Conservation (phyloP, 2,113 vertebrate species). For the Vidua macroura region DNA sequence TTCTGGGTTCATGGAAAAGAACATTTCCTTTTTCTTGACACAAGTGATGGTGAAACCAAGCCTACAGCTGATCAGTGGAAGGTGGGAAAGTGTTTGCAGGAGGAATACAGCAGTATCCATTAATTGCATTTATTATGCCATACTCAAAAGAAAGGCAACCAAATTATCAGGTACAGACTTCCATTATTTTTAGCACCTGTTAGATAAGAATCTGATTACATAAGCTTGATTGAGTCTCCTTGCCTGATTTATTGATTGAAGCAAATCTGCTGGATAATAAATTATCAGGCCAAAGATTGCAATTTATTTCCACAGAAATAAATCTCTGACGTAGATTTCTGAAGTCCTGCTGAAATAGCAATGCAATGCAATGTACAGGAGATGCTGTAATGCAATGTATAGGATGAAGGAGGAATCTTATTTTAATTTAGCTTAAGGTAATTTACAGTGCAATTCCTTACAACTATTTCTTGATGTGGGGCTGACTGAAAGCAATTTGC, state of each 20-base stretch:
- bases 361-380: not conserved
- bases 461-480: not conserved
- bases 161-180: not conserved
- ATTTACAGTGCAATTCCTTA: not conserved
- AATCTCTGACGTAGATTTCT: not conserved
- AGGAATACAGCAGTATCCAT: not conserved
- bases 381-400: not conserved
- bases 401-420: not conserved
- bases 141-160: not conserved
- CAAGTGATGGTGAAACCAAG: not conserved
- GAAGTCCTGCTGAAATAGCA: not conserved
- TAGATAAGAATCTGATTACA: not conserved
- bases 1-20: not conserved
- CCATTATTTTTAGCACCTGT: not conserved
- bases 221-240: not conserved
- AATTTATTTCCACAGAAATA: not conserved
- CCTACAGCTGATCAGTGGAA: not conserved
- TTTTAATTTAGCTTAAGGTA: not conserved
- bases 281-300: not conserved
- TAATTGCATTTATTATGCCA: not conserved
- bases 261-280: not conserved
- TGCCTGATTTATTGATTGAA: not conserved
- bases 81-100: not conserved
- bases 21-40: not conserved
- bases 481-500: not conserved